Evolutionary conservation across 2,113 vertebrate species (phyloP).

Genomic region (Cairina moschata): DNA sequence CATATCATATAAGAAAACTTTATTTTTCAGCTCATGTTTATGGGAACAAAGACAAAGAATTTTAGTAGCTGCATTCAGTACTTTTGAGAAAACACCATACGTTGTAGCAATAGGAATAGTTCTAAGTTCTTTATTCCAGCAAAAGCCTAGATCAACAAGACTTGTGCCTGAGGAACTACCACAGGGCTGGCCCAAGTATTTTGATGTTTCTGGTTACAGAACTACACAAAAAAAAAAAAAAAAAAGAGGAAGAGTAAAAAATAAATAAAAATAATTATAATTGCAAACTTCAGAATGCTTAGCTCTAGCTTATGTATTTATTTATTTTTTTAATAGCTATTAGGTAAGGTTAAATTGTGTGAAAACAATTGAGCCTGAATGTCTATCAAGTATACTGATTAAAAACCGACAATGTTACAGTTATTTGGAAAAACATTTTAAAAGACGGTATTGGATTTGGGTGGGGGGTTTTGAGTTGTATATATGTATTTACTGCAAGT

Average conservation of each 20-base stretch:
- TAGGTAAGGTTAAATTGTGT: neutral
- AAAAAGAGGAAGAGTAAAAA: neutral
- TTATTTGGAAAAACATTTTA: neutral
- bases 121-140: neutral
- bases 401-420: neutral
- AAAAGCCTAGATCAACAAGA: constrained; percentile 1
- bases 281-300: neutral
- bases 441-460: neutral
- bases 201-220: neutral
- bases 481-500: neutral
- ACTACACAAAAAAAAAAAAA: neutral
- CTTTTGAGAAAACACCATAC: neutral
- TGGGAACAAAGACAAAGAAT: neutral
- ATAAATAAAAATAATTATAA: neutral
- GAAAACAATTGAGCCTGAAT: neutral
- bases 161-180: neutral
- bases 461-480: neutral
- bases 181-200: neutral
- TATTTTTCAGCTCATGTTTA: neutral
- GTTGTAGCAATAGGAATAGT: neutral
- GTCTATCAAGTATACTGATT: neutral
- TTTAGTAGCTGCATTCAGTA: neutral
- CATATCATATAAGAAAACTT: neutral
- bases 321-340: neutral
- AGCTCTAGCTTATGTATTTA: neutral